Evolutionary conservation across 92 coral and sea anemone genomes (phyloP), one percentile per base, ranked within the genome.

Genomic region (Zoanthus sansibaricus): DNA sequence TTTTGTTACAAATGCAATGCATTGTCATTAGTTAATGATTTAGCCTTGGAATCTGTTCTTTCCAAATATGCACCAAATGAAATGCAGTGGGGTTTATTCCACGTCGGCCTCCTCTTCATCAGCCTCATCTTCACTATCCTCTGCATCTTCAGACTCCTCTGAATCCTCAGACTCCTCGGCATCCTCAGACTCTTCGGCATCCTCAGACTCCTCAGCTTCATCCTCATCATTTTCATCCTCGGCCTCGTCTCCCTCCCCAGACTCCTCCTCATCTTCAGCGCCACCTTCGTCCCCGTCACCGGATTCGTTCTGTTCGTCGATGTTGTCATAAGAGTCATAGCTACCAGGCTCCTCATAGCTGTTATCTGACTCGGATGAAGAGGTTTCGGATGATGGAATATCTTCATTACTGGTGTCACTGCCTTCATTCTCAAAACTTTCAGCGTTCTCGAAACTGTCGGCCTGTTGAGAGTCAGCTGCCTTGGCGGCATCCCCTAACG

Each of bases 401-500:
- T 80, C 85, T 44, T 80, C 85, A 37, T 66, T 80, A 74, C 61
- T 80, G 45, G 37, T 80, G 9, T 80, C 85, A 56, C 74, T 80
- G 74, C 56, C 46, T 21, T 80, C 85, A 49, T 51, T 80, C 45
- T 80, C 85, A 49, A 80, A 80, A 58, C 32, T 80, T 52, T 80
- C 85, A 13, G 75, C 85, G 56, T 48, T 80, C 75, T 64, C 75
- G 20, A 52, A 11, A 48, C 64, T 70, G 75, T 80, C 85, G 44
- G 85, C 75, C 85, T 80, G 85, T 46, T 73, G 85, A 13, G 85
- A 72, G 3, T 80, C 85, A 44, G 85, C 85, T 44, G 85, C 85
- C 58, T 80, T 80, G 59, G 85, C 85, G 73, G 74, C 61, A 18
- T 80, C 85, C 46, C 74, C 75, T 20, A 74, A 62, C 46, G 74